Base-by-base conservation (phyloP, 2,888 invertebrate species). In the Neoitamus cyanurus region DNA sequence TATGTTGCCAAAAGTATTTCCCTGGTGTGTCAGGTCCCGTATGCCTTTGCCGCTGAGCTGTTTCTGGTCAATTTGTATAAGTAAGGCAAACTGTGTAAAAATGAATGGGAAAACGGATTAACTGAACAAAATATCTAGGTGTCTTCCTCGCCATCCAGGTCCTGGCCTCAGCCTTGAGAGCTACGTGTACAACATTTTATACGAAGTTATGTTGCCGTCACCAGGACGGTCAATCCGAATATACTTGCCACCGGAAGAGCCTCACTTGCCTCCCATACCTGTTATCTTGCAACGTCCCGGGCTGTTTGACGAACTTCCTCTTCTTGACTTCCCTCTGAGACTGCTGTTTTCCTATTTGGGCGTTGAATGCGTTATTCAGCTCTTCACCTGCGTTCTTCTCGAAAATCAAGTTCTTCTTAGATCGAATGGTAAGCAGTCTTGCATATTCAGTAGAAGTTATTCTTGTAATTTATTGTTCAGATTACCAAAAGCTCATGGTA, bases 391-490 rank as follows among this genome's bases (percentile, higher is more conserved):
- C 92, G 96, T 99, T 78, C 92, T 99, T 31, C 92, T 99, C 36
- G 99, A 99, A 92, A 98, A 99, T 92, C 99, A 99, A 93, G 96
- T 99, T 86, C 93, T 99, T 68, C 93, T 99, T 30, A 95, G 97
- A 89, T 99, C 99, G 86, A 95, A 95, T 92, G 97, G 97, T 97
- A 91, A 89, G 89, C 78, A 83, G 28, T 70, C n/a, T n/a, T n/a
- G 5, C 1, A 70, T 11, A 0, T 13, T n/a, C n/a, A 42, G 13
- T 3, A 42, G 6, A 42, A 42, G 11, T 75, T 3, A 7, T 37
- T 3, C 7, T n/a, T n/a, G 7, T 42, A 9, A 11, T 20, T 37
- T 75, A 1, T 37, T 37, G n/a, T 92, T 83, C 93, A 95, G 99
- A 98, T 92, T 97, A 97, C 92, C 97, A 98, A 92, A 96, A 96